Percentiles rank a stretch among this genome's conserved stretches.
phyloP scores from a whole-genome alignment of 2,888 invertebrate species.

The Drosophila vallismaia region DNA sequence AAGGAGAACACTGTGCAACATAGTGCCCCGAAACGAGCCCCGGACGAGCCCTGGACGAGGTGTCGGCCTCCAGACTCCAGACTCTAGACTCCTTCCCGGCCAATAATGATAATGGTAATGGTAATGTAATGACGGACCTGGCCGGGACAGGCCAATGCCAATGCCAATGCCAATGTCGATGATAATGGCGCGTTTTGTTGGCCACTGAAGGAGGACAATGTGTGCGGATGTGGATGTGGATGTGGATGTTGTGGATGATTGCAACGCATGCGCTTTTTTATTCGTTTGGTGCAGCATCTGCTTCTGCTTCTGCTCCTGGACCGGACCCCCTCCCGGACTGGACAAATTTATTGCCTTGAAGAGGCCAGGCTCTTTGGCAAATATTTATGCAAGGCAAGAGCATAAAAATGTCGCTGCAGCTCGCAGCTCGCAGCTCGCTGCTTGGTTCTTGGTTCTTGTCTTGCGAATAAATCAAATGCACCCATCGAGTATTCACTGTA shows the following conservation, averaged over 20 bases:
- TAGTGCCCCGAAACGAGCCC: neutral
- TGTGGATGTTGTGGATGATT: constrained; percentile 27
- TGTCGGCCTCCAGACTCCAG: neutral
- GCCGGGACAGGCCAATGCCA: constrained; percentile 18
- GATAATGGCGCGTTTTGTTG: constrained; percentile 8
- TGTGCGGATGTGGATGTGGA: neutral
- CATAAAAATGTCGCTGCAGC: constrained; percentile 41
- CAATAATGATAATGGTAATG: constrained; percentile 30
- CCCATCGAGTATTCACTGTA: neutral
- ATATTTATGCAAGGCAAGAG: constrained; percentile 54
- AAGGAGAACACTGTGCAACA: constrained; percentile 28
- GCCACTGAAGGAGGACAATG: constrained; percentile 42
- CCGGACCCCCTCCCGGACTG: neutral
- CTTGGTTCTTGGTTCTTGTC: no score
- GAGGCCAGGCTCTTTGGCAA: constrained; percentile 23
- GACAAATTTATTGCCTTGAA: constrained; percentile 45
- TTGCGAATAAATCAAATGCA: neutral
- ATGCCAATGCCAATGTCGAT: neutral
- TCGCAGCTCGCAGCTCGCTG: no score
- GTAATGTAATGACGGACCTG: constrained; percentile 16
- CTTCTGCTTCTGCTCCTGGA: neutral
- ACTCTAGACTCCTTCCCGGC: neutral
- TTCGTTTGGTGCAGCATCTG: no score
- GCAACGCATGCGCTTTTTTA: constrained; percentile 38
- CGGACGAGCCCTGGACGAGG: no score